Conservation (phyloP, 2,888 invertebrate genomes). For the Sminthurides aquaticus region DNA sequence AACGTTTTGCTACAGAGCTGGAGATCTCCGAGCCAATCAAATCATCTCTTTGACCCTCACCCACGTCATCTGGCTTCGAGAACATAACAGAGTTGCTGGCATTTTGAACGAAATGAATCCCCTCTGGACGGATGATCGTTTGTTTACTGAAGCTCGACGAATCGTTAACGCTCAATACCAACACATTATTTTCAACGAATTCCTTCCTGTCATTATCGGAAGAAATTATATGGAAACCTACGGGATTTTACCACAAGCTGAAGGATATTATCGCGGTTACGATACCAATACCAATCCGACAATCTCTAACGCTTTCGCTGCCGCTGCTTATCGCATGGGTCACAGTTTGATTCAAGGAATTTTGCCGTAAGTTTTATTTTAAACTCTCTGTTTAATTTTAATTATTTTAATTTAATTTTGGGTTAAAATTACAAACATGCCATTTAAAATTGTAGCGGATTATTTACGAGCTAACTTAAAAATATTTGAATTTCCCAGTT, state of each 20-base stretch:
- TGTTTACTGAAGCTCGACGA: slow-evolving; percentile 29
- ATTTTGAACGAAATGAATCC: slow-evolving; percentile 30
- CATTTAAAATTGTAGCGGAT: too few relatives aligned
- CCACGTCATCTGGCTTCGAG: slow-evolving; percentile 39
- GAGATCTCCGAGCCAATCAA: slow-evolving; percentile 40
- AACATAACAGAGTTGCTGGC: slow-evolving; percentile 37
- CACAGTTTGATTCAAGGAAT: slow-evolving; percentile 39
- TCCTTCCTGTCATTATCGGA: slow-evolving; percentile 38
- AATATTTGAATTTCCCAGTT: slow-evolving; percentile 15
- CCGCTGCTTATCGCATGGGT: slow-evolving; percentile 45
- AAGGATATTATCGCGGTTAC: slow-evolving; percentile 45
- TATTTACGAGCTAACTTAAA: too few relatives aligned
- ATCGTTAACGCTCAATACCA: slow-evolving; percentile 40
- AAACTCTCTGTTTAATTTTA: not conserved
- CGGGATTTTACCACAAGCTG: slow-evolving; percentile 38
- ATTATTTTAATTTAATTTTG: not conserved
- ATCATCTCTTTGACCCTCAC: slow-evolving; percentile 35
- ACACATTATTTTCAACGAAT: slow-evolving; percentile 40
- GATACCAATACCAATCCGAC: slow-evolving; percentile 44
- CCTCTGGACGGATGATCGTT: slow-evolving; percentile 36
- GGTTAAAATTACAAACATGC: too few relatives aligned
- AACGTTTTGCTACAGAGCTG: slow-evolving; percentile 30
- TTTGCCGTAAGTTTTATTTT: slow-evolving; percentile 19
- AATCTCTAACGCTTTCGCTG: slow-evolving; percentile 45
- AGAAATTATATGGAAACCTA: slow-evolving; percentile 40